Conservation (phyloP, 2,888 invertebrate genomes). For the Drosophila infuscata region DNA sequence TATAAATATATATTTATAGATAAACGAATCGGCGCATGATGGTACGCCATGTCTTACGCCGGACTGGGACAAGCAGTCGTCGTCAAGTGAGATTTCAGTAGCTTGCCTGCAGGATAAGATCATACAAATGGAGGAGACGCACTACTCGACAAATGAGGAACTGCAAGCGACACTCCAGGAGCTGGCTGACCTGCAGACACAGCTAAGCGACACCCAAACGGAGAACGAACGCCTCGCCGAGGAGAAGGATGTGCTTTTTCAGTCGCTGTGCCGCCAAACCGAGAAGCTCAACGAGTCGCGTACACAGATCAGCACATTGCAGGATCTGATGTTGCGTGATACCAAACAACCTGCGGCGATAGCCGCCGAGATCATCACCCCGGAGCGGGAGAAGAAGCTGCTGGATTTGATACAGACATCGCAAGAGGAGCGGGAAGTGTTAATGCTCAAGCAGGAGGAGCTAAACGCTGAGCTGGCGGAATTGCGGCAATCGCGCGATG, state of each 20-base stretch:
- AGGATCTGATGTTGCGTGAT: constrained; percentile 89
- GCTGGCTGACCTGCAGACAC: constrained; percentile 94
- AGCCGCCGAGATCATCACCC: constrained; percentile 88
- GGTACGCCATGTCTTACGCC: constrained; percentile 91
- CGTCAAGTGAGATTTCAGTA: constrained; percentile 95
- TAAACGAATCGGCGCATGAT: constrained; percentile 65
- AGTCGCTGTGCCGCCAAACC: constrained; percentile 96
- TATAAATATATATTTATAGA: constrained; percentile 22
- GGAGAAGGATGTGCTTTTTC: constrained; percentile 95
- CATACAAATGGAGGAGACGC: constrained; percentile 86
- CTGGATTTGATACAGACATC: constrained; percentile 93
- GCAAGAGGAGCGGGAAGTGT: constrained; percentile 91
- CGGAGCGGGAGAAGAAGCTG: constrained; percentile 92
- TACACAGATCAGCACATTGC: constrained; percentile 92
- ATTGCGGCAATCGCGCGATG: constrained; percentile 87
- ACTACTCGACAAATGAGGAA: constrained; percentile 94
- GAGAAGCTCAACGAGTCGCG: constrained; percentile 95
- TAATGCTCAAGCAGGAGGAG: constrained; percentile 92
- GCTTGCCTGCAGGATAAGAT: constrained; percentile 97
- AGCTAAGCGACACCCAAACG: constrained; percentile 93
- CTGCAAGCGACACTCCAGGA: constrained; percentile 97
- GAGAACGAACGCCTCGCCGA: constrained; percentile 95
- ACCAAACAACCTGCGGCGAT: constrained; percentile 88
- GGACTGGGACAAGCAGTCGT: constrained; percentile 97
- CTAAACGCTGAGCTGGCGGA: constrained; percentile 90